Evolutionary conservation across 2,113 vertebrate species (phyloP).

Genomic region (Dromaius novaehollandiae): DNA sequence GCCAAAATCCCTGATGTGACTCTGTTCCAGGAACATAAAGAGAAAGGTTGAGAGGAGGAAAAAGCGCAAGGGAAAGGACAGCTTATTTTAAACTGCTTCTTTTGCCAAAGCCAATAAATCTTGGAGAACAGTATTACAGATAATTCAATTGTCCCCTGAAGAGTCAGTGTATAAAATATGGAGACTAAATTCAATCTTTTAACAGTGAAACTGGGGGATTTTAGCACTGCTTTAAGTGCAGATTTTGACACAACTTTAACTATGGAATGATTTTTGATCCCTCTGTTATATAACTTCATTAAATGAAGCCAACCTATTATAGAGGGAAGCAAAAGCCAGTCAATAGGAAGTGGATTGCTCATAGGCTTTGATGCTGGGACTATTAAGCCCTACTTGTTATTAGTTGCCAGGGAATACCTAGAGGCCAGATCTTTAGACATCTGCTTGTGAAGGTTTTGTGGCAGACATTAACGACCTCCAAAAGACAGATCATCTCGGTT

Average conservation of each 20-base stretch:
- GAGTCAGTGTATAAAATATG: slow-evolving; percentile 31
- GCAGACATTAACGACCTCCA: neutral
- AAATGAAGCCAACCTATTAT: neutral
- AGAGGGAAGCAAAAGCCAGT: neutral
- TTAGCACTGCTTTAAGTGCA: neutral
- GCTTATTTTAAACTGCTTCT: slow-evolving; percentile 47
- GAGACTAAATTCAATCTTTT: slow-evolving; percentile 29
- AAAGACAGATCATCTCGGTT: neutral
- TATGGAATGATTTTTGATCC: neutral
- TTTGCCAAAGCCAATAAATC: slow-evolving; percentile 55
- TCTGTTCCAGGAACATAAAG: slow-evolving; percentile 20
- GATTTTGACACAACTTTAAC: neutral
- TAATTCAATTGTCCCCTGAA: slow-evolving; percentile 51
- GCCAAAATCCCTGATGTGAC: slow-evolving; percentile 1
- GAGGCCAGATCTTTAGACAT: neutral
- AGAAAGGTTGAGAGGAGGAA: slow-evolving; percentile 19
- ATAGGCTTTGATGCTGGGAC: neutral
- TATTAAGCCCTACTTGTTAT: neutral
- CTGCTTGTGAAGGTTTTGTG: neutral
- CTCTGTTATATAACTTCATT: neutral
- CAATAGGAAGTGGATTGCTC: neutral
- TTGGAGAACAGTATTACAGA: slow-evolving; percentile 45
- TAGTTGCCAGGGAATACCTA: neutral
- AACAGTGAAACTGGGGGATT: neutral
- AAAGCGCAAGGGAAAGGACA: neutral